phyloP scores from a whole-genome alignment of 2,797 vertebrate genomes.

The Octomys mimax region DNA sequence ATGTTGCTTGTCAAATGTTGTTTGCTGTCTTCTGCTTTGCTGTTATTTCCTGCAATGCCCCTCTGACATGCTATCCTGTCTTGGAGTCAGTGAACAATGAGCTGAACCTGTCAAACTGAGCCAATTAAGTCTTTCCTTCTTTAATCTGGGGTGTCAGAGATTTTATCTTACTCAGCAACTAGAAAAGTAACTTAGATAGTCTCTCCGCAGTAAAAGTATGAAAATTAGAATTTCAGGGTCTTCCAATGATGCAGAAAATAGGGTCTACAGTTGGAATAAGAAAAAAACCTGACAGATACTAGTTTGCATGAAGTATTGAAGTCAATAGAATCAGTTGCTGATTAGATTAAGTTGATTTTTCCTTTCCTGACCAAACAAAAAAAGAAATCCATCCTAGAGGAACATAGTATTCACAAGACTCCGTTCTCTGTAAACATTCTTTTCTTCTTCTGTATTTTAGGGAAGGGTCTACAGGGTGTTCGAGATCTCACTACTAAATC shows the following conservation, averaged over 20 bases:
- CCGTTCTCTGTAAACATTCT: background rate
- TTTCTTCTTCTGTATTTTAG: no score
- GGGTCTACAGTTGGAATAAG: background rate
- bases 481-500: no score
- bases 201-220: background rate
- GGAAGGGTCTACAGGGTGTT: no score
- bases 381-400: background rate
- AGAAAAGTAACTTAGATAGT: background rate
- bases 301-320: background rate
- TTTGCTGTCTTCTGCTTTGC: background rate
- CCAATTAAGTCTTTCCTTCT: background rate
- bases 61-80: background rate
- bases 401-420: background rate
- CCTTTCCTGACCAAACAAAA: background rate
- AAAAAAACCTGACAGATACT: background rate
- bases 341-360: background rate
- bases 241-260: background rate
- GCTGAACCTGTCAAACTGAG: background rate
- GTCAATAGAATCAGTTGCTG: background rate
- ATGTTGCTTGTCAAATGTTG: background rate
- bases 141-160: background rate
- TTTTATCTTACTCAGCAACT: background rate
- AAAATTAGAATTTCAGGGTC: background rate
- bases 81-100: background rate
- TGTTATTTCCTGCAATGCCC: background rate